Conservation (phyloP, 2,113 vertebrate genomes). For the Anolis carolinensis region DNA sequence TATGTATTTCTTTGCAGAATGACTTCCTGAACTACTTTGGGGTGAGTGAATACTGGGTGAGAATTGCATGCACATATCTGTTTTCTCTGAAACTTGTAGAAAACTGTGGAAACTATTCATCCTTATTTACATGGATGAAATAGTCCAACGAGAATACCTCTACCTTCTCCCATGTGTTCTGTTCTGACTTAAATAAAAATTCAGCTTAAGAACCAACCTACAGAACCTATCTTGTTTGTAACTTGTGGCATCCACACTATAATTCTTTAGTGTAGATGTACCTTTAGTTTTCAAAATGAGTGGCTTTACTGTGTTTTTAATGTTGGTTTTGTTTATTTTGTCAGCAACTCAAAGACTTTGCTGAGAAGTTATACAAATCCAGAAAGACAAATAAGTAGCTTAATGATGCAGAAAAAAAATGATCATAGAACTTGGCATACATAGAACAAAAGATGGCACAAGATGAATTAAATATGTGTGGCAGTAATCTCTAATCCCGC, state of each 20-base stretch:
- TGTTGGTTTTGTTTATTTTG: background rate
- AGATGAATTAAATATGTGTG: constrained; percentile 18
- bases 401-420: constrained; percentile 12
- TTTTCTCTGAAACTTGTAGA: too few species aligned
- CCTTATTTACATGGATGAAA: too few species aligned
- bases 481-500: background rate
- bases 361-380: background rate
- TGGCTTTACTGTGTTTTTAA: background rate
- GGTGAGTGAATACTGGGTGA: background rate
- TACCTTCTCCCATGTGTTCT: too few species aligned
- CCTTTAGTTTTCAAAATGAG: background rate
- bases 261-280: too few species aligned
- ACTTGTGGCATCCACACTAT: too few species aligned
- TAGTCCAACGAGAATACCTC: too few species aligned
- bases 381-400: background rate
- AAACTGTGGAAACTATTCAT: too few species aligned
- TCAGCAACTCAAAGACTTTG: background rate
- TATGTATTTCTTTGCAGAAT: background rate
- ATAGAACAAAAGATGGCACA: background rate
- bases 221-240: too few species aligned
- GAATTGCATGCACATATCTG: too few species aligned
- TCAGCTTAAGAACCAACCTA: too few species aligned
- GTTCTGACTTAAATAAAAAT: too few species aligned
- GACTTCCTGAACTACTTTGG: background rate
- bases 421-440: background rate